Evolutionary conservation across 2,797 vertebrate species (phyloP), one percentile per base, ranked within the genome.

Genomic region (Bovichtus diacanthus): DNA sequence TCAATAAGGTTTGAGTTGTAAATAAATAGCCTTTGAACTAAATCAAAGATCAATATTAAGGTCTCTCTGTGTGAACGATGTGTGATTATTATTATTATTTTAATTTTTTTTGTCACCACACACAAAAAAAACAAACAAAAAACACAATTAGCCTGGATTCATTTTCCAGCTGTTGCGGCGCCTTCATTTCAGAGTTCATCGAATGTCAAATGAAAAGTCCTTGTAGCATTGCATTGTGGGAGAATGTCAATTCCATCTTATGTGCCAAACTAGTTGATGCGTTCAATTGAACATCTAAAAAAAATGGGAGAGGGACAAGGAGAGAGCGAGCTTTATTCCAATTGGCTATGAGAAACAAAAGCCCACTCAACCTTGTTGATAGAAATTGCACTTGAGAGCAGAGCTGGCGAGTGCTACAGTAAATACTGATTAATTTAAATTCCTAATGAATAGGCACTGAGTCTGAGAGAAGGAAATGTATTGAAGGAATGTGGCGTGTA

Each of bases 331-430:
- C 80, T 87, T 90, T 81, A 84, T 82, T 93, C 90, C 86, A 90
- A 88, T 91, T 92, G 88, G 88, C 88, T 90, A 79, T 79, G 77
- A 90, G 82, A 93, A 91, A 94, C 93, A 93, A 94, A 94, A 92
- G 87, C 87, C 88, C 88, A 92, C 92, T 93, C 93, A 93, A 93
- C 93, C 92, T 94, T 94, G 93, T 91, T 92, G 93, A 93, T 92
- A 92, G 90, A 93, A 93, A 94, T 89, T 91, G 90, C 90, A 91
- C 92, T 93, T 92, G 91, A 92, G 90, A 91, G 90, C 82, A 61
- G 85, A 80, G 88, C 87, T 92, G 90, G 88, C 88, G 68, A 90
- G 86, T 70, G 86, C 89, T 85, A 91, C 89, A 88, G 90, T 92
- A 93, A 93, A 93, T 92, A 92, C 91, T 86, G 90, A 91, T 90